Percentiles rank a stretch among this genome's conserved stretches.
These are phyloP conservation scores for Xestobium rufovillosum DNA, from an alignment of 2,888 invertebrate species.

Conservation along the genomic window DNA sequence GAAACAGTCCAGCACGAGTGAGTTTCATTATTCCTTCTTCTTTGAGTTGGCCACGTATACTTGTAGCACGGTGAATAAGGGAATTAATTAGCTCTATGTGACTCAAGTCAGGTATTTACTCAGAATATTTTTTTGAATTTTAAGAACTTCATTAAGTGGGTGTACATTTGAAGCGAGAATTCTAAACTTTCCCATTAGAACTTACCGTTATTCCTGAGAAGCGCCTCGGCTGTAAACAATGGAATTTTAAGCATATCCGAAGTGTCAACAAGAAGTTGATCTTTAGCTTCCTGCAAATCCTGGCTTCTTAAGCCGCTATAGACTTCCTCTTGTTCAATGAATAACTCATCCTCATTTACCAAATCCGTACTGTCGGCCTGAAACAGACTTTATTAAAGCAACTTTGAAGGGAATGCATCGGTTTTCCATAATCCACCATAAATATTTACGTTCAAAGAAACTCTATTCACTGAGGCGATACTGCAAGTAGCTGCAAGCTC, in stretches of 20 bases:
- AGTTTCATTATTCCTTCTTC: too few relatives aligned
- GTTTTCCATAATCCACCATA: background rate
- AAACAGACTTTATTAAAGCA: slow-evolving; percentile 14
- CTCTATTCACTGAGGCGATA: slow-evolving; percentile 2
- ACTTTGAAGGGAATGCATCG: slow-evolving; percentile 7
- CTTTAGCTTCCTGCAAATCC: slow-evolving; percentile 63
- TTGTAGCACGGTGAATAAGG: too few relatives aligned
- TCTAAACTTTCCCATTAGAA: too few relatives aligned
- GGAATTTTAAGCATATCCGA: slow-evolving; percentile 65
- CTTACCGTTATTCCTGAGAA: slow-evolving; percentile 58
- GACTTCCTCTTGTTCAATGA: slow-evolving; percentile 46
- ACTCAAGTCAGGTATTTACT: too few relatives aligned
- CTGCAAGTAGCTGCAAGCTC: background rate
- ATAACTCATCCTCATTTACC: slow-evolving; percentile 46
- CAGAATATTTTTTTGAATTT: too few relatives aligned
- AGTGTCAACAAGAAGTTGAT: slow-evolving; percentile 60
- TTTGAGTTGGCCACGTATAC: too few relatives aligned
- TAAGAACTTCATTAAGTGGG: too few relatives aligned
- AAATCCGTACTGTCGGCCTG: slow-evolving; percentile 45
- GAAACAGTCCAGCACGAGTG: too few relatives aligned
- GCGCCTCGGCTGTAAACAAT: slow-evolving; percentile 60
- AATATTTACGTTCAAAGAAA: background rate
- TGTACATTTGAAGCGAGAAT: too few relatives aligned
- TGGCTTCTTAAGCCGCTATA: slow-evolving; percentile 56
- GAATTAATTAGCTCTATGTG: too few relatives aligned